Conservation (phyloP, 1,140 invertebrate species). For the Matsumurasca onukii region DNA sequence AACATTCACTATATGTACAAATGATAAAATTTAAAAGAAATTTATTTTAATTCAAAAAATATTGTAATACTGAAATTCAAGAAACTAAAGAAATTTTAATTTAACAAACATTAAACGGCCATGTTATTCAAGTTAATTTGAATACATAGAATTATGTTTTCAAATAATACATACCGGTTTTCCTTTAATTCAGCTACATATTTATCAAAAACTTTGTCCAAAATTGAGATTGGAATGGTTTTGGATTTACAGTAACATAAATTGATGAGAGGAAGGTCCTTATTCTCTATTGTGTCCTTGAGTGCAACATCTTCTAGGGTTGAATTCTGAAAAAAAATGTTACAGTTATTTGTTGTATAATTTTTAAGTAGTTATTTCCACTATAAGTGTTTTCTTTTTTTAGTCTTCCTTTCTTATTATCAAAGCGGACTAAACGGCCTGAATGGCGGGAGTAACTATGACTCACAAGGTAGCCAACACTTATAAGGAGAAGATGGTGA, state of each 20-base stretch:
- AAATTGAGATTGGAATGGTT: background rate
- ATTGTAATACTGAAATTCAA: background rate
- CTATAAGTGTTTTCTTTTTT: no score
- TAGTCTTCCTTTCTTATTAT: no score
- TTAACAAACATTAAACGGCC: background rate
- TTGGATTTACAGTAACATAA: background rate
- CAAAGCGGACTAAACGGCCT: no score
- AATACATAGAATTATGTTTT: background rate
- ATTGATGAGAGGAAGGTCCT: background rate
- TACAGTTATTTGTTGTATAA: background rate
- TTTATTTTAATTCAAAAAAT: background rate
- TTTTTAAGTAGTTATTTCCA: background rate
- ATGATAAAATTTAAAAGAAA: background rate
- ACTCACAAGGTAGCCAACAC: no score
- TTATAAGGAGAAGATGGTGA: no score
- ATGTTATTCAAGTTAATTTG: background rate
- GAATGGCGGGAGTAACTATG: no score
- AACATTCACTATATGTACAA: background rate
- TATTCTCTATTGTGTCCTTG: background rate
- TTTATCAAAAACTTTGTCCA: constrained; percentile 4
- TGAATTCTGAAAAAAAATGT: background rate
- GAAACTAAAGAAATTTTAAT: background rate
- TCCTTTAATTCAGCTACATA: constrained; percentile 1
- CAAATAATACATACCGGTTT: background rate
- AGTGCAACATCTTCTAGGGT: background rate